phyloP scores from a whole-genome alignment of 2,888 invertebrate species.

The Pristionchus fissidentatus region DNA sequence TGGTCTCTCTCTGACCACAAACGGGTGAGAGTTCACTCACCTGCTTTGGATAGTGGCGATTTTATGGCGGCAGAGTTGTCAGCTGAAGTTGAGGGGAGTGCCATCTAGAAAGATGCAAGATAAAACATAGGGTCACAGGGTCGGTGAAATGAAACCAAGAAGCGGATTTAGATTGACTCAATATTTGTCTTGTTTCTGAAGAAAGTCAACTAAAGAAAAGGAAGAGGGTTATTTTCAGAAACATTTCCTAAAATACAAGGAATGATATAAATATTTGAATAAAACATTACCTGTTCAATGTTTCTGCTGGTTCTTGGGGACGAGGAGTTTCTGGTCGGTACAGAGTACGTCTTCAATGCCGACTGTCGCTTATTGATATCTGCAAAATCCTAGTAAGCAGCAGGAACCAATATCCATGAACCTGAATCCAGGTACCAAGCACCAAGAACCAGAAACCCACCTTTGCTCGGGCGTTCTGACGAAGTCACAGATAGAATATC shows the following conservation, averaged over 20 bases:
- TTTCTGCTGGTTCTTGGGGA: not conserved
- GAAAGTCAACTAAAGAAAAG: not conserved
- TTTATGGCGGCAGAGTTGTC: not conserved
- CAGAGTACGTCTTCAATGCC: not conserved
- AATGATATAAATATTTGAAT: not conserved
- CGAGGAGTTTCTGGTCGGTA: not conserved
- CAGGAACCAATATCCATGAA: too few relatives aligned
- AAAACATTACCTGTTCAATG: conserved; percentile 21
- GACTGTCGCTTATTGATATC: too few relatives aligned
- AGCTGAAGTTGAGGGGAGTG: conserved; percentile 21
- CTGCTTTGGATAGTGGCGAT: not conserved
- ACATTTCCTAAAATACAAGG: not conserved
- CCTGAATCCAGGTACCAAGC: too few relatives aligned
- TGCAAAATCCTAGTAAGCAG: too few relatives aligned
- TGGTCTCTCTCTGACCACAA: not conserved
- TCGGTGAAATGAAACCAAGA: not conserved
- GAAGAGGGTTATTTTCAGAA: not conserved
- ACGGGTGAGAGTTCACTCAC: conserved; percentile 8
- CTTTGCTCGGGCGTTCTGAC: not conserved
- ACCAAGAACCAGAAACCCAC: too few relatives aligned
- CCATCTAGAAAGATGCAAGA: not conserved
- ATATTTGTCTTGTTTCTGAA: not conserved
- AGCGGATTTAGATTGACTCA: not conserved
- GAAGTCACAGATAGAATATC: conserved; percentile 27
- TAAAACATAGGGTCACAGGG: not conserved